Conservation (phyloP, 2,797 vertebrate genomes). For the Pagetopsis macropterus region DNA sequence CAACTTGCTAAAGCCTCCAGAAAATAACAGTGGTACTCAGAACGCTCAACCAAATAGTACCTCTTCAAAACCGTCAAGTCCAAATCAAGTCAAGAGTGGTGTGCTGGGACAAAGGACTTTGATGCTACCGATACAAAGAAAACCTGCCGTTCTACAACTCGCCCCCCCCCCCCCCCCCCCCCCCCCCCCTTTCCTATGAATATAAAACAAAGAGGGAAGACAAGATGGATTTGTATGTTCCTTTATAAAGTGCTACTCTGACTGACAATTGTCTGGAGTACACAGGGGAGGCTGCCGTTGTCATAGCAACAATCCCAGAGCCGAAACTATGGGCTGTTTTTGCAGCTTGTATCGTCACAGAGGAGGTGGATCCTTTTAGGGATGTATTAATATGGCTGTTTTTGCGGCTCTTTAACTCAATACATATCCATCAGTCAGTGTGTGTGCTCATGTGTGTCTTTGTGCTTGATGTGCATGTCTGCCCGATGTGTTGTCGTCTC, state of each 20-base stretch:
- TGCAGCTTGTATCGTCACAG: constrained; percentile 2
- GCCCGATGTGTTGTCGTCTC: constrained; percentile 9
- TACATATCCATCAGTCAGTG: no score
- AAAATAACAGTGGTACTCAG: constrained; percentile 36
- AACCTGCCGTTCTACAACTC: background rate
- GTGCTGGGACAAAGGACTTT: background rate
- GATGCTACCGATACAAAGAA: background rate
- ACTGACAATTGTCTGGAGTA: constrained; percentile 5
- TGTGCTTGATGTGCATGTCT: background rate
- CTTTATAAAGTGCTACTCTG: background rate
- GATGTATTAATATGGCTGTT: background rate
- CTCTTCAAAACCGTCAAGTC: constrained; percentile 3
- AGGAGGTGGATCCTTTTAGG: constrained; percentile 3
- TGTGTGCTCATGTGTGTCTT: background rate
- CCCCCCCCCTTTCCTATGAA: constrained; percentile 10
- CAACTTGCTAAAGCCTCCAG: constrained; percentile 35
- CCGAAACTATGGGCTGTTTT: constrained; percentile 24
- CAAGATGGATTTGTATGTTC: background rate
- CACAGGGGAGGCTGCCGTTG: constrained; percentile 6
- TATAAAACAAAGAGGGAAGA: constrained; percentile 25
- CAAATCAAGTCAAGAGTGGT: constrained; percentile 18
- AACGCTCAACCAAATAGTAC: constrained; percentile 16
- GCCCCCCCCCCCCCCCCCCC: no score
- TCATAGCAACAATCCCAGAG: constrained; percentile 33
- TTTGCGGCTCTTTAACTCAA: background rate